Evolutionary conservation across 2,797 vertebrate species (phyloP).

Genomic region (Sebastes kiyomatsui): DNA sequence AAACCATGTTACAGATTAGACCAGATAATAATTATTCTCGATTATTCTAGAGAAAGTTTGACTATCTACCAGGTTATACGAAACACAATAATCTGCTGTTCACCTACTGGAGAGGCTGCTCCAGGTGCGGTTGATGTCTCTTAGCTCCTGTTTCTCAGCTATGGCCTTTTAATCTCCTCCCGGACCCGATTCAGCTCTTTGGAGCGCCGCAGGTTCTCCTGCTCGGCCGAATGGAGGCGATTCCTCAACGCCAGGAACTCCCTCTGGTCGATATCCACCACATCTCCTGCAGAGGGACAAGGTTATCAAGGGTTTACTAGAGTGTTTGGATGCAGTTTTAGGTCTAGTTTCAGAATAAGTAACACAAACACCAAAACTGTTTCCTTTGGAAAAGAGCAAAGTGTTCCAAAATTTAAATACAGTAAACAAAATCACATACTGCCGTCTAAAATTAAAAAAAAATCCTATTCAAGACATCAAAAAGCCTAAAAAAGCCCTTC

Average conservation of each 20-base stretch:
- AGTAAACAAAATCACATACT: background rate
- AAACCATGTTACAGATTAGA: background rate
- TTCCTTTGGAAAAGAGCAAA: background rate
- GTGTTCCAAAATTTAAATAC: background rate
- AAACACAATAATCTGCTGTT: background rate
- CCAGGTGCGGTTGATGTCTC: conserved; percentile 95
- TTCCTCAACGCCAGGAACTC: conserved; percentile 94
- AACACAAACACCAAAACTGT: background rate
- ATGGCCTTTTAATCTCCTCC: conserved; percentile 96
- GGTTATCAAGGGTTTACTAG: background rate
- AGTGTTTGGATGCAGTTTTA: background rate
- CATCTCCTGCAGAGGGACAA: conserved; percentile 82
- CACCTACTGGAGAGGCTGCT: conserved; percentile 80
- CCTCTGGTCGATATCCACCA: conserved; percentile 94
- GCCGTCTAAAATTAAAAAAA: background rate
- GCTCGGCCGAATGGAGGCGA: conserved; percentile 91
- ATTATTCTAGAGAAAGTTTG: no score
- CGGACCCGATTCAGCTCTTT: conserved; percentile 96
- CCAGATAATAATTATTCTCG: background rate
- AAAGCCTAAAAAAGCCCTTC: background rate
- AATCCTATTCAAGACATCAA: background rate
- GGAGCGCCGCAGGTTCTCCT: conserved; percentile 72
- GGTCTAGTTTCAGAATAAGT: background rate
- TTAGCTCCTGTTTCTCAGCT: conserved; percentile 92
- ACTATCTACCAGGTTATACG: background rate